Evolutionary conservation across 1,140 invertebrate genomes (phyloP), one percentile per base, ranked within the genome.

Genomic region (Ganaspis sp.): DNA sequence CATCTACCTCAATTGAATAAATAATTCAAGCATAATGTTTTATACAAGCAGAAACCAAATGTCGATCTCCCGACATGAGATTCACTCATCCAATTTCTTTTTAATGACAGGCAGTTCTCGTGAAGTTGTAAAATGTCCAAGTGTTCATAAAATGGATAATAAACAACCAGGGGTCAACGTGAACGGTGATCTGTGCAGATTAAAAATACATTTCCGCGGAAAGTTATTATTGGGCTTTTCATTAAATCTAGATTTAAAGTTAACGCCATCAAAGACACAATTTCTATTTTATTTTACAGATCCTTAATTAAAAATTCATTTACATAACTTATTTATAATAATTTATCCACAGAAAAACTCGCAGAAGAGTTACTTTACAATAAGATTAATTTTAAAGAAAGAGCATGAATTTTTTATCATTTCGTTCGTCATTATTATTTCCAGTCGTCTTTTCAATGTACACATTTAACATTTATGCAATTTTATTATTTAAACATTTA

Each of bases 71-170:
- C 23, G 26, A 64, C 58, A 29, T 26, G 58, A 64, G 26, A 64
- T 29, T 64, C 58, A 64, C 9, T 64, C 23, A 29, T 64, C 11
- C 58, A 64, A 64, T 64, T n/a, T 64, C 58, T 64, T 64, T 64
- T 64, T 29, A 64, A 64, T 64, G 58, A 64, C 58, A 26, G 58
- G 23, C 58, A 29, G 58, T 64, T 64, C 26, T 64, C 58, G 23
- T 29, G 58, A 64, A 64, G 58, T n/a, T 64, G 58, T 64, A 29
- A 64, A 64, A 64, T 26, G 23, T n/a, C 58, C 0, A 29, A 64
- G 58, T 64, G 58, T 29, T 26, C 58, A 64, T 64, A 29, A 64
- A 64, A n/a, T 64, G 23, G 58, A 64, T 34, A 34, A 12, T 64
- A 64, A 64, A 64, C 58, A 64, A 4, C 23, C 23, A 64, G n/a